These are phyloP conservation scores for Anarsia innoxiella DNA, from an alignment of 2,888 invertebrate genomes.

Conservation along the genomic window DNA sequence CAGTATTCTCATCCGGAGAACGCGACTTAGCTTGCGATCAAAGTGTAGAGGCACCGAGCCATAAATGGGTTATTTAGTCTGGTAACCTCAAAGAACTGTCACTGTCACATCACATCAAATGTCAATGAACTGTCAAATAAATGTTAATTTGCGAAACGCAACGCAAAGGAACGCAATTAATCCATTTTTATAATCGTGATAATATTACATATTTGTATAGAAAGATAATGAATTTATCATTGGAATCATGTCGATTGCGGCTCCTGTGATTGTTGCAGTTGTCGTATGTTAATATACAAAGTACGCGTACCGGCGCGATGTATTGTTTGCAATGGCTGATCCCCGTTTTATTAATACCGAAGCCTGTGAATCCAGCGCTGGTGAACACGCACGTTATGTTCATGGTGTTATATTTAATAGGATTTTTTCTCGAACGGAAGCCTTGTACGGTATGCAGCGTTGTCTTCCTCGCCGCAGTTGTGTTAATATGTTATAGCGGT, in stretches of 20 bases:
- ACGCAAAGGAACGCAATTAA: no score
- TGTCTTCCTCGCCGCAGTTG: conserved; percentile 94
- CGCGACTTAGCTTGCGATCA: no score
- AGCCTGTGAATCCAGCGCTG: conserved; percentile 96
- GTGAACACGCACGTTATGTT: conserved; percentile 98
- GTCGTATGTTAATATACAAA: conserved; percentile 27
- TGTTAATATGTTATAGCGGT: conserved; percentile 96
- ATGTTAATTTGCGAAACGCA: conserved; percentile 28
- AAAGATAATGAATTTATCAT: conserved; percentile 35
- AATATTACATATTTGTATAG: conserved; percentile 13
- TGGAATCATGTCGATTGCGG: conserved; percentile 49
- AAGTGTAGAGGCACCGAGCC: no score
- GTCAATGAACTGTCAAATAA: conserved; percentile 19
- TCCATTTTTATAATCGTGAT: conserved; percentile 21
- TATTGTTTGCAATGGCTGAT: conserved; percentile 98
- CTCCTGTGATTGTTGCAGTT: conserved; percentile 28
- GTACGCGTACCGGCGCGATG: conserved; percentile 73
- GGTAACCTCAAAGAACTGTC: no score
- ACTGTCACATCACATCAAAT: not conserved
- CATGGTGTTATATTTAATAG: conserved; percentile 95
- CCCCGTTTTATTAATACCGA: conserved; percentile 96
- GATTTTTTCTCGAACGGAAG: conserved; percentile 96
- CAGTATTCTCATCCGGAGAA: no score
- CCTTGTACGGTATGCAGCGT: conserved; percentile 98
- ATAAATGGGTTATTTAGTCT: no score